Evolutionary conservation across 2,113 vertebrate species (phyloP).

Genomic region (Notothenia rossii): DNA sequence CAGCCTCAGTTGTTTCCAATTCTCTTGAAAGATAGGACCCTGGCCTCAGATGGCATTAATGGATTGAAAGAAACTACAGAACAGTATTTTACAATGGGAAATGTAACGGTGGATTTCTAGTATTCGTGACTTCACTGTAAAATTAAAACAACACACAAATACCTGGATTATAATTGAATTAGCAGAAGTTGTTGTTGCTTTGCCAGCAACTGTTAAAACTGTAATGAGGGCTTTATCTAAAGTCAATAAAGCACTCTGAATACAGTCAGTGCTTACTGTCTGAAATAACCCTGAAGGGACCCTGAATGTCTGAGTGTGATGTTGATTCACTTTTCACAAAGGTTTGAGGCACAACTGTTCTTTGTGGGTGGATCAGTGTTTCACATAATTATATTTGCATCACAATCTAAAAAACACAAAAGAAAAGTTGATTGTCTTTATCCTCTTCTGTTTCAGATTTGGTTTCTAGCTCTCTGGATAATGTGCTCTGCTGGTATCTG

Average conservation of each 20-base stretch:
- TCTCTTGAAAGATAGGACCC: too few relatives aligned
- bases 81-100: not conserved
- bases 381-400: too few relatives aligned
- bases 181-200: too few relatives aligned
- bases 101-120: not conserved
- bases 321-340: not conserved
- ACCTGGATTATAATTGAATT: too few relatives aligned
- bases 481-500: not conserved
- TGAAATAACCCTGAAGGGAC: conserved; percentile 9
- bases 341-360: not conserved
- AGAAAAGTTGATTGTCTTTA: not conserved
- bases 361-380: too few relatives aligned
- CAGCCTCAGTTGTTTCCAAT: too few relatives aligned
- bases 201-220: too few relatives aligned
- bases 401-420: not conserved
- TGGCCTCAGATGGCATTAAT: not conserved
- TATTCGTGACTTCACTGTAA: not conserved
- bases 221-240: too few relatives aligned
- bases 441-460: not conserved
- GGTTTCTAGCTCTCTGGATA: not conserved
- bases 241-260: not conserved
- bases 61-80: not conserved
- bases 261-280: not conserved
- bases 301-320: too few relatives aligned
- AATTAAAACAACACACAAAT: not conserved